Evolutionary conservation across 2,888 invertebrate genomes (phyloP).

Genomic region (Drosophila paranaensis): DNA sequence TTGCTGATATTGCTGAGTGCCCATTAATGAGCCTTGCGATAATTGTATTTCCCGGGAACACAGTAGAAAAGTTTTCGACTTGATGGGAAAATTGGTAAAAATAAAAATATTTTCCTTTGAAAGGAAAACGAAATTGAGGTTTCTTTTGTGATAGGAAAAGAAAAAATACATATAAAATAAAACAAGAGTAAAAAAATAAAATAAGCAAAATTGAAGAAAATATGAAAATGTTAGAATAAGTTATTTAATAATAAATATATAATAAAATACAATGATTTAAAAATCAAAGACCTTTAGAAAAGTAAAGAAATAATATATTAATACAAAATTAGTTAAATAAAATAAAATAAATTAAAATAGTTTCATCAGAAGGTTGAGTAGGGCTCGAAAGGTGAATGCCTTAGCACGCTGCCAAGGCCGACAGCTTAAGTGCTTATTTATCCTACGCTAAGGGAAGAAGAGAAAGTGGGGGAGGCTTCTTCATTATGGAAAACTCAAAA

Average conservation of each 20-base stretch:
- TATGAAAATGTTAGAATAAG: background rate
- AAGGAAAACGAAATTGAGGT: background rate
- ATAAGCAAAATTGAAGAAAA: background rate
- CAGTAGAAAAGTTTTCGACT: background rate
- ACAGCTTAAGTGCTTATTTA: background rate
- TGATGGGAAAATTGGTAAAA: background rate
- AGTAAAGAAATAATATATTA: no score
- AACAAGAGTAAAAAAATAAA: background rate
- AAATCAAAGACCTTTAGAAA: no score
- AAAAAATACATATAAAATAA: background rate
- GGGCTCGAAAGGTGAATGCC: background rate
- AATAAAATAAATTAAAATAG: no score
- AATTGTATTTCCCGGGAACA: background rate
- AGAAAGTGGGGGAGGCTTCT: background rate
- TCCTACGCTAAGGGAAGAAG: background rate
- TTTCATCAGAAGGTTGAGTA: background rate
- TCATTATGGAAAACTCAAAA: background rate
- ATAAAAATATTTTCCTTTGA: background rate
- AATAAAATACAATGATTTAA: no score
- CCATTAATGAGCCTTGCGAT: background rate
- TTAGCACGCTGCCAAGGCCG: background rate
- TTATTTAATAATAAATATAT: no score
- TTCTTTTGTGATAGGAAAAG: background rate
- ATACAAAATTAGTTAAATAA: no score
- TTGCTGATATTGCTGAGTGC: constrained; percentile 7